Conservation (phyloP, 2,797 vertebrate genomes). For the Macroramphosus scolopax region DNA sequence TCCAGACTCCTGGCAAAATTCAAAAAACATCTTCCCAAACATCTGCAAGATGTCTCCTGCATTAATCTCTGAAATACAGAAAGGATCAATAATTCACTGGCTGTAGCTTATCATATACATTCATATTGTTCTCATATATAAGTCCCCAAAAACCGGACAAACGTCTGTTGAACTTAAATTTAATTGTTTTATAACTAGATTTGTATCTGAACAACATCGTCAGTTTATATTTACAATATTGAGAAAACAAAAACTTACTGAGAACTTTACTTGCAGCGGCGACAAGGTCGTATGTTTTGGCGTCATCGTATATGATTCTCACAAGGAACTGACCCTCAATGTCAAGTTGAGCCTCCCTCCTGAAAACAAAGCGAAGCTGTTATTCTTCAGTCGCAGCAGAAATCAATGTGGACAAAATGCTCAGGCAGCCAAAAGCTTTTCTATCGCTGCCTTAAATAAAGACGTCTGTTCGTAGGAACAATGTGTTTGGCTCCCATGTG, state of each 20-base stretch:
- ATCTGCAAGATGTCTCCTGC: constrained; percentile 96
- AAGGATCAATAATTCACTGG: not conserved
- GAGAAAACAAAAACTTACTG: constrained; percentile 80
- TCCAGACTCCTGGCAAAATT: constrained; percentile 98
- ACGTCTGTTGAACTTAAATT: too few relatives aligned
- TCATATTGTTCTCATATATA: too few relatives aligned
- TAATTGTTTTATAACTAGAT: not conserved
- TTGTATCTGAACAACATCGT: too few relatives aligned
- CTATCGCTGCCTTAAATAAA: constrained; percentile 1
- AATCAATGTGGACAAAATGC: not conserved
- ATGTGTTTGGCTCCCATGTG: constrained; percentile 1
- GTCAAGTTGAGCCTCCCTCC: constrained; percentile 96
- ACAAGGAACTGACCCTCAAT: constrained; percentile 98
- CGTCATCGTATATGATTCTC: constrained; percentile 97
- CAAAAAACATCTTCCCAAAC: constrained; percentile 99
- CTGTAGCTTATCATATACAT: not conserved
- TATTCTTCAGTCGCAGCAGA: constrained; percentile 22
- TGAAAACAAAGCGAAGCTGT: constrained; percentile 62
- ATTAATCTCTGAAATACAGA: constrained; percentile 86
- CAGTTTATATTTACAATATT: not conserved
- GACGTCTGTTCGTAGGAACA: constrained; percentile 5
- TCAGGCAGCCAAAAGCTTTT: constrained; percentile 4
- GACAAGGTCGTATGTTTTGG: constrained; percentile 97
- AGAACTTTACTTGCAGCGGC: constrained; percentile 98
- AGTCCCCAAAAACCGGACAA: too few relatives aligned